Evolutionary conservation across 1,140 invertebrate species (phyloP), one percentile per base, ranked within the genome.

Genomic region (Bilobella aurantiaca): DNA sequence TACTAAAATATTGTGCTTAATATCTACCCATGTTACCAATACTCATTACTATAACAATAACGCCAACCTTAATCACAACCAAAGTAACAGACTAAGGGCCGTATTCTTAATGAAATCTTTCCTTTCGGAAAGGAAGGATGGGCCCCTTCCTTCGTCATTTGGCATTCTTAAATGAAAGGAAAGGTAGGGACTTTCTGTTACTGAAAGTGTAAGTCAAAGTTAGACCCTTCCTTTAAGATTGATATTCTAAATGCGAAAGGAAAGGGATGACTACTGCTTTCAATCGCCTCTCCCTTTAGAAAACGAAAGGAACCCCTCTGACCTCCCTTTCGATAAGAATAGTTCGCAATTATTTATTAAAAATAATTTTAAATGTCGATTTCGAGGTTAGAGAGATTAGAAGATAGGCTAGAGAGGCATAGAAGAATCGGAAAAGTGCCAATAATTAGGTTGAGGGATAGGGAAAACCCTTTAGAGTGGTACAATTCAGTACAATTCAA

Each of bases 401-500:
- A 62, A 46, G 59, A 32, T 25, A 32, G 59, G 14, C 14, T 62
- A 3, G 12, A 46, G 42, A 21, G 59, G 21, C 31, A 23, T 29
- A 37, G 3, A 3, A 12, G 59, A 62, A 14, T 32, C 28, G 14
- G 16, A 12, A 16, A 21, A n/a, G 12, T 62, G 2, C 31, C 59
- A 37, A 3, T 62, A 3, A 3, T 3, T 37, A 16, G 59, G 3
- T 37, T 62, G 25, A 34, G 25, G 16, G 59, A 62, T 34, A 3
- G 59, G 25, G n/a, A 46, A 25, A 62, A 62, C 25, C 59, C 59
- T 23, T 23, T 62, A 27, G 59, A 62, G 42, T 18, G 8, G 14
- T 62, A 62, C 32, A 37, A 62, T 27, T 62, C n/a, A 29, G 37
- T 23, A 21, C 12, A 62, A 37, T 65, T 65, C 28, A 60, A 59